A percentile compares a stretch with the other conserved stretches of the same genome.
Evolutionary conservation across 2,888 invertebrate genomes (phyloP).

Genomic region (Hirtodrosophila confusa): DNA sequence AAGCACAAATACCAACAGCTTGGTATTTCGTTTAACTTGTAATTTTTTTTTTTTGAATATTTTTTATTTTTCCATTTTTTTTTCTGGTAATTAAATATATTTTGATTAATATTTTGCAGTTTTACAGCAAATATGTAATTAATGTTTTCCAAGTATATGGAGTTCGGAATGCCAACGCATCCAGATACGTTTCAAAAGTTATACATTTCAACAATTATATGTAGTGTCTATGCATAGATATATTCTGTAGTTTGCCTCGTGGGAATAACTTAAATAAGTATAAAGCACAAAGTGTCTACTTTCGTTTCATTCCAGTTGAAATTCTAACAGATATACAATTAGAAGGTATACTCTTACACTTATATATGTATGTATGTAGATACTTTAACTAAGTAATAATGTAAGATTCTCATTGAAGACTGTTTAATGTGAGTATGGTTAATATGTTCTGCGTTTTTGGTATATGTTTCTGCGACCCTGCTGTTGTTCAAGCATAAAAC

Average conservation of each 20-base stretch:
- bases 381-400: neutral
- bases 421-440: too few species aligned
- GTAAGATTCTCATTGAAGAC: constrained; percentile 9
- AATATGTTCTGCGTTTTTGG: constrained; percentile 5
- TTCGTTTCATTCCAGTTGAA: constrained; percentile 56
- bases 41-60: neutral
- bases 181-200: constrained; percentile 22
- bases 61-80: constrained; percentile 16
- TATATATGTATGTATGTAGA: constrained; percentile 24
- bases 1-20: constrained; percentile 18
- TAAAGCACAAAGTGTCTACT: constrained; percentile 77
- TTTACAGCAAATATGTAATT: constrained; percentile 31
- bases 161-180: constrained; percentile 9
- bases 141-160: constrained; percentile 25
- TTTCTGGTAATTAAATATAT: constrained; percentile 4
- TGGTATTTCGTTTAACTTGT: neutral
- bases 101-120: constrained; percentile 31
- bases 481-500: constrained; percentile 90
- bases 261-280: constrained; percentile 66
- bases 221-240: constrained; percentile 31
- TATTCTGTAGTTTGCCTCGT: constrained; percentile 14
- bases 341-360: constrained; percentile 33
- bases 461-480: constrained; percentile 1
- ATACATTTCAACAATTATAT: constrained; percentile 24
- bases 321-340: constrained; percentile 32